Evolutionary conservation across 2,888 invertebrate genomes (phyloP).

Genomic region (Trachelus stipa): DNA sequence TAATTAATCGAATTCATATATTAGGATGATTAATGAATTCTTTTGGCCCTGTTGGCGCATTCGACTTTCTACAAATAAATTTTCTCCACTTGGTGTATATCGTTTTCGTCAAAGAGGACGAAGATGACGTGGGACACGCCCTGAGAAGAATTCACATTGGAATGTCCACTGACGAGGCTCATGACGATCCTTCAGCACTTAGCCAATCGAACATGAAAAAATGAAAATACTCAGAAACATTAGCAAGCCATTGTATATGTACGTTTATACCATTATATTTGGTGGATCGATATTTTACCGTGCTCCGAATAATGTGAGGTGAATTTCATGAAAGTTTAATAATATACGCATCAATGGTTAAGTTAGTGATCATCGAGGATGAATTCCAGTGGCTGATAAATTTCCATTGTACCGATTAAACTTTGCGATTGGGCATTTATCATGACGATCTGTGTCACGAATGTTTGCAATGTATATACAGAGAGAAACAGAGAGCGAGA

Average conservation of each 20-base stretch:
- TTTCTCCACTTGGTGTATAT: not conserved
- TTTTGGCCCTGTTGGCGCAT: not conserved
- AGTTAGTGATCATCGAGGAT: not conserved
- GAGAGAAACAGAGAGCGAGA: slow-evolving; percentile 17
- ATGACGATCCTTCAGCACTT: not conserved
- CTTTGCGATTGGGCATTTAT: not conserved
- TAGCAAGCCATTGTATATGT: not conserved
- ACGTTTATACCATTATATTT: not conserved
- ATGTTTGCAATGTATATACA: slow-evolving; percentile 13
- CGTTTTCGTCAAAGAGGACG: not conserved
- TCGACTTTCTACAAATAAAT: slow-evolving; percentile 6
- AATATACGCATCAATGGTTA: not conserved
- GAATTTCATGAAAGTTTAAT: not conserved
- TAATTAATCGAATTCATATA: not conserved
- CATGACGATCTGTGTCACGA: slow-evolving; percentile 16
- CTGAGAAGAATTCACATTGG: not conserved
- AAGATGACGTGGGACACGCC: not conserved
- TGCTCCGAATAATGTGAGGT: not conserved
- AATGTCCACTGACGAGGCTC: not conserved
- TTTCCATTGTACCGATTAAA: not conserved
- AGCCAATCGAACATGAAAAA: not conserved
- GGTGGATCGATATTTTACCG: not conserved
- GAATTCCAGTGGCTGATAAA: not conserved
- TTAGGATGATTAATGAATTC: not conserved
- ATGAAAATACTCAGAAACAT: not conserved